Conservation (phyloP, 2,888 invertebrate genomes). For the Hemithea aestivaria region DNA sequence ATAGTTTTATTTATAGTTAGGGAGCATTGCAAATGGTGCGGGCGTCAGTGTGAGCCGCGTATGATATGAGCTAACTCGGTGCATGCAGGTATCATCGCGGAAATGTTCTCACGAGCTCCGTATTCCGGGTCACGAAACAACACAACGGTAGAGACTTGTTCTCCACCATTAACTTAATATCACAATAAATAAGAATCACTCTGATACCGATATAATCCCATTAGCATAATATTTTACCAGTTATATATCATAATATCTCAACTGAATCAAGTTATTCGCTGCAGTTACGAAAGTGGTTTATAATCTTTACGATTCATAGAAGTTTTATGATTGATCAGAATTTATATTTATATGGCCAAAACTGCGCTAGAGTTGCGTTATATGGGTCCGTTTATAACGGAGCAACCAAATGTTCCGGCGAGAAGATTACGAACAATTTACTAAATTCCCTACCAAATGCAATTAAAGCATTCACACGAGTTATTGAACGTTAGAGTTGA, state of each 20-base stretch:
- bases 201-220: slow-evolving; percentile 31
- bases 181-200: slow-evolving; percentile 43
- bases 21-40: too few species aligned
- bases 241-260: slow-evolving; percentile 24
- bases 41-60: neutral
- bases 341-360: slow-evolving; percentile 22
- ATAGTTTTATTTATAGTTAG: too few species aligned
- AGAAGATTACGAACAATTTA: slow-evolving; percentile 16
- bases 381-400: slow-evolving; percentile 24
- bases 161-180: slow-evolving; percentile 34
- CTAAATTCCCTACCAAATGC: slow-evolving; percentile 19
- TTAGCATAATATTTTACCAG: slow-evolving; percentile 26
- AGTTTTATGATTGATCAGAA: slow-evolving; percentile 23
- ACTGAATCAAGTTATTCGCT: slow-evolving; percentile 25
- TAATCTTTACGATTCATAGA: slow-evolving; percentile 22
- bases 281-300: slow-evolving; percentile 25
- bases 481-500: too few species aligned
- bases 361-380: slow-evolving; percentile 18
- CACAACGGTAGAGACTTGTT: slow-evolving; percentile 56
- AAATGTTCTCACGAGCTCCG: slow-evolving; percentile 49
- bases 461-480: slow-evolving; percentile 13
- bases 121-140: slow-evolving; percentile 57
- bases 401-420: slow-evolving; percentile 17
- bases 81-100: slow-evolving; percentile 35
- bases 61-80: neutral